Percentiles rank a stretch among this genome's conserved stretches.
Conservation (phyloP, 2,797 vertebrate species). For the Pseudochaenichthys georgianus region DNA sequence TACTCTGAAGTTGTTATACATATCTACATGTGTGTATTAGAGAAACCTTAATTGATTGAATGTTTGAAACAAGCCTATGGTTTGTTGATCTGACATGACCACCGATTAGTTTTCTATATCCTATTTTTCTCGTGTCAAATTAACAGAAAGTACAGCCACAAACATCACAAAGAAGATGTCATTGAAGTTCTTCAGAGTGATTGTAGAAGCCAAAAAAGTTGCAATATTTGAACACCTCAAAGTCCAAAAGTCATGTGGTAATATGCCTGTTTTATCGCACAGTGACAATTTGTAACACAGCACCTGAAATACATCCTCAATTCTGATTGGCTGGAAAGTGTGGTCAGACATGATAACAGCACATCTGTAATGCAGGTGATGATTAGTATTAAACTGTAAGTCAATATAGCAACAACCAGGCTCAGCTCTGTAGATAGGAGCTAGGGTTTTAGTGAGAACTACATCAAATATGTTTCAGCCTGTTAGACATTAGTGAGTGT, state of each 20-base stretch:
- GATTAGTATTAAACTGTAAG: not conserved
- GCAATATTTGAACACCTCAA: too few species aligned
- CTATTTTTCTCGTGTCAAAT: too few species aligned
- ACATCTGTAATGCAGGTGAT: not conserved
- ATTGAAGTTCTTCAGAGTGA: too few species aligned
- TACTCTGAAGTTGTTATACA: not conserved
- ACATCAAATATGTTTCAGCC: not conserved
- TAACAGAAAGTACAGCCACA: too few species aligned
- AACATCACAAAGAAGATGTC: too few species aligned
- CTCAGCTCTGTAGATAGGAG: not conserved
- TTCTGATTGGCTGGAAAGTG: not conserved
- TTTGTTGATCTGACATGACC: too few species aligned
- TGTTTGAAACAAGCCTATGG: too few species aligned
- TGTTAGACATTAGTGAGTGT: slow-evolving; percentile 5
- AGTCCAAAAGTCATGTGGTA: too few species aligned
- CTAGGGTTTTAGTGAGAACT: not conserved
- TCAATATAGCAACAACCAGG: not conserved
- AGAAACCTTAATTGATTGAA: too few species aligned
- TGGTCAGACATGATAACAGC: not conserved
- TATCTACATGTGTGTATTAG: not conserved
- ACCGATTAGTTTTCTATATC: too few species aligned
- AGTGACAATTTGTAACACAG: not conserved
- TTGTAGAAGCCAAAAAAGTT: too few species aligned
- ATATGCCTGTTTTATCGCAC: not conserved
- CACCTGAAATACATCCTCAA: not conserved